Evolutionary conservation across 2,888 invertebrate species (phyloP), one percentile per base, ranked within the genome.

Genomic region (Amblyjoppa proteus): DNA sequence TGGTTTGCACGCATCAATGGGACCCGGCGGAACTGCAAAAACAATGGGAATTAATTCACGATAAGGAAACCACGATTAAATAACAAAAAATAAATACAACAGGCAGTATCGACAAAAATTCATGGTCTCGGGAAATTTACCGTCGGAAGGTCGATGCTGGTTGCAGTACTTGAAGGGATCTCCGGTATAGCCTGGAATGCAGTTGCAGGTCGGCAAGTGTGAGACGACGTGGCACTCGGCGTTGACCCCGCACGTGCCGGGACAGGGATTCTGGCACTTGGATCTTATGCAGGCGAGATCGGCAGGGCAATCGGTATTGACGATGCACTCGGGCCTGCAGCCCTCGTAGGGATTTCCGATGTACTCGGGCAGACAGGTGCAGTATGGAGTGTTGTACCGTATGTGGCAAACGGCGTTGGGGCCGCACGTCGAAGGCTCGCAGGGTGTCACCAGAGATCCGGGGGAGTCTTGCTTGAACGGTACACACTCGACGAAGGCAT

Each of bases 161-260:
- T 80, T 95, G 90, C 97, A 97, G 88, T 95, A 95, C 58, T 95
- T 95, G 89, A 96, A 96, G 4, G 97, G 96, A 94, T 97, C 96
- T 34, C 97, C 97, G 20, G 95, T 95, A 89, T 95, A 96, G 76
- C 95, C 95, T 28, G 94, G 90, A n/a, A 94, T 94, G 91, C 97
- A 97, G 83, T 96, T 96, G 93, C 98, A 98, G 89, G 97, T 96
- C 4, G 98, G 97, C 91, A 96, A 96, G 92, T 98, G 97, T 91
- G 97, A 96, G 80, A 96, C 96, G 3, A 97, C 97, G 92, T 96
- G 96, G 90, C 98, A 98, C 49, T 95, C 94, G 20, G 97, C 95
- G 90, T 96, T 96, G 16, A 90, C 88, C 9, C 95, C 95, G 88
- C 95, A 95, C 45, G 93, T 92, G 61, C 95, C 95, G 20, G 94